Evolutionary conservation across 2,888 invertebrate genomes (phyloP).

Genomic region (Amphipoea lucens): DNA sequence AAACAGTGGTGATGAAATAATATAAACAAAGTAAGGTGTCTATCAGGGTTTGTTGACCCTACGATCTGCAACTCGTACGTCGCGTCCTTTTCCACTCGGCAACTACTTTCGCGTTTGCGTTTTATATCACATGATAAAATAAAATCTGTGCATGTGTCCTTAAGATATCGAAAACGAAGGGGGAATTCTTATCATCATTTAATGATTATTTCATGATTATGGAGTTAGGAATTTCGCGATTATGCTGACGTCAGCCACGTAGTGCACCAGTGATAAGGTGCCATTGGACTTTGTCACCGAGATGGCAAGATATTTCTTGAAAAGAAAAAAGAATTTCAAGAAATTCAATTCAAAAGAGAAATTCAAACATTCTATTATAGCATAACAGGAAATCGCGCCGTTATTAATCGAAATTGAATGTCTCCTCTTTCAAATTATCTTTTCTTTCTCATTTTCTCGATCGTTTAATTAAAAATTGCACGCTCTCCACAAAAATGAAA

Average conservation of each 20-base stretch:
- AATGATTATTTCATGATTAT: constrained; percentile 14
- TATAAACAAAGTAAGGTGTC: not conserved
- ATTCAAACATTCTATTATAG: too few relatives aligned
- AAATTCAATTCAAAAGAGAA: too few relatives aligned
- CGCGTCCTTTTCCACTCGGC: too few relatives aligned
- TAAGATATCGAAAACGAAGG: not conserved
- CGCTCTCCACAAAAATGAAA: too few relatives aligned
- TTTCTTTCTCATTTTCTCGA: not conserved
- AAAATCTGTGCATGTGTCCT: too few relatives aligned
- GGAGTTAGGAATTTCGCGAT: not conserved
- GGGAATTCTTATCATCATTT: not conserved
- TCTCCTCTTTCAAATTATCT: not conserved
- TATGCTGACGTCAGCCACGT: constrained; percentile 3
- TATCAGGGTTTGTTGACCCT: not conserved
- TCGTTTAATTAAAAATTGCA: too few relatives aligned
- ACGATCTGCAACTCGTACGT: not conserved
- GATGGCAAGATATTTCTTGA: not conserved
- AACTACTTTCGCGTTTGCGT: too few relatives aligned
- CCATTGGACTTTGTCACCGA: not conserved
- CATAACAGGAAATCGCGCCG: not conserved
- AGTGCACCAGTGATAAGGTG: constrained; percentile 8
- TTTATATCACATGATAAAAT: not conserved
- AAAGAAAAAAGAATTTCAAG: too few relatives aligned
- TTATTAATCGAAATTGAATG: not conserved
- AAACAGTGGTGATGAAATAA: not conserved